phyloP scores from a whole-genome alignment of 2,888 invertebrate genomes.

The Folsomia manolachei region DNA sequence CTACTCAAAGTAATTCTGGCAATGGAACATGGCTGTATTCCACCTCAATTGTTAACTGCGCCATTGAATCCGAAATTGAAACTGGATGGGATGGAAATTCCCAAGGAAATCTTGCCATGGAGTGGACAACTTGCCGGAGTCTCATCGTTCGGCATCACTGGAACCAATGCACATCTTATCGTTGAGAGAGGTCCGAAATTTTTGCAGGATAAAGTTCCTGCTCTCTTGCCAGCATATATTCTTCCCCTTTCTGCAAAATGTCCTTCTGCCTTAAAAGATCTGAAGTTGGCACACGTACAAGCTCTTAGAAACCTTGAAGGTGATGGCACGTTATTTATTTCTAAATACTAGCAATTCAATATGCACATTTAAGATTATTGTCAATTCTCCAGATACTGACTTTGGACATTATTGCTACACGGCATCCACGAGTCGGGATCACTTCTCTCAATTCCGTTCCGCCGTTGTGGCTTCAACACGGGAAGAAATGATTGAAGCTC shows the following conservation, averaged over 20 bases:
- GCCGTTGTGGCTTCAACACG: background rate
- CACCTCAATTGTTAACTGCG: background rate
- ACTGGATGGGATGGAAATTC: background rate
- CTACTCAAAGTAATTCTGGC: constrained; percentile 4
- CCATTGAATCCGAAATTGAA: constrained; percentile 8
- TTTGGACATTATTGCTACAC: background rate
- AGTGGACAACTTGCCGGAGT: constrained; percentile 8
- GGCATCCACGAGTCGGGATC: background rate
- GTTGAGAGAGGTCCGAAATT: background rate
- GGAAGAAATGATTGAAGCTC: background rate
- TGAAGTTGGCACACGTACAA: background rate
- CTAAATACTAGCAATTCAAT: background rate
- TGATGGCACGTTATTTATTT: background rate
- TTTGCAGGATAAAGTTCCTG: background rate
- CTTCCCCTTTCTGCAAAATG: background rate
- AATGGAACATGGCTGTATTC: background rate
- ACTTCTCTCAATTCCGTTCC: background rate
- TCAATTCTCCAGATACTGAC: background rate
- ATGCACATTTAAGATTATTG: background rate
- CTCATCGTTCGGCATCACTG: background rate
- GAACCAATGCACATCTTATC: background rate
- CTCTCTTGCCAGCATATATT: background rate
- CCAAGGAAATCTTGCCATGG: background rate
- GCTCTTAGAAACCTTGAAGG: background rate
- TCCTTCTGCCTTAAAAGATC: background rate